Evolutionary conservation across 2,888 invertebrate species (phyloP).

Genomic region (Cataglyphis cursor): DNA sequence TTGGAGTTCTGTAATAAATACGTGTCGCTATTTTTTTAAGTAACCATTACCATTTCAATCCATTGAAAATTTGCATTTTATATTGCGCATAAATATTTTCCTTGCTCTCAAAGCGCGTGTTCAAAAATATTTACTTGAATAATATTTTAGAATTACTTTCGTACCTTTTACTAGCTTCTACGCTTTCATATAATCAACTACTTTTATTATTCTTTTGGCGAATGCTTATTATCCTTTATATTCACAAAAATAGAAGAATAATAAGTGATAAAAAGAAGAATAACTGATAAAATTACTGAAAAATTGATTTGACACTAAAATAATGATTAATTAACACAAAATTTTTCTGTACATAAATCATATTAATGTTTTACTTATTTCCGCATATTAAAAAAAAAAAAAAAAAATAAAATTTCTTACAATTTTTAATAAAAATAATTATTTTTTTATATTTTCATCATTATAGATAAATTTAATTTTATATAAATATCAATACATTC

Average conservation of each 20-base stretch:
- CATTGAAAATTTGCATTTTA: constrained; percentile 68
- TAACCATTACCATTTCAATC: constrained; percentile 12
- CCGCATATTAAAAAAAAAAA: not conserved
- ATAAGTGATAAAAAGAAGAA: not conserved
- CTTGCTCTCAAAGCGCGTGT: constrained; percentile 6
- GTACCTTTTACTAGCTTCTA: not conserved
- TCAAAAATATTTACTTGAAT: constrained; percentile 44
- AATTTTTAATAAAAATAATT: not conserved
- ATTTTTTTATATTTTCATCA: too few relatives aligned
- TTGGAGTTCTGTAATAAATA: constrained; percentile 46
- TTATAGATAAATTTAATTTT: not conserved
- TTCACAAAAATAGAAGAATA: not conserved
- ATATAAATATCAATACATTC: not conserved
- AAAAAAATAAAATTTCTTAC: not conserved
- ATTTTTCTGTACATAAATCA: not conserved
- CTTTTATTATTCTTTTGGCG: not conserved
- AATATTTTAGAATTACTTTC: constrained; percentile 59
- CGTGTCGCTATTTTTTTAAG: constrained; percentile 48
- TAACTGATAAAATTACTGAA: not conserved
- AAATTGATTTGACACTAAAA: not conserved
- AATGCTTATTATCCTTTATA: constrained; percentile 1
- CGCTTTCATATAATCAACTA: not conserved
- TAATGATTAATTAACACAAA: not conserved
- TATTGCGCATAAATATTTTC: constrained; percentile 65
- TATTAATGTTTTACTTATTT: not conserved